Base-by-base conservation (phyloP, 2,797 vertebrate genomes). In the Siniperca scherzeri region DNA sequence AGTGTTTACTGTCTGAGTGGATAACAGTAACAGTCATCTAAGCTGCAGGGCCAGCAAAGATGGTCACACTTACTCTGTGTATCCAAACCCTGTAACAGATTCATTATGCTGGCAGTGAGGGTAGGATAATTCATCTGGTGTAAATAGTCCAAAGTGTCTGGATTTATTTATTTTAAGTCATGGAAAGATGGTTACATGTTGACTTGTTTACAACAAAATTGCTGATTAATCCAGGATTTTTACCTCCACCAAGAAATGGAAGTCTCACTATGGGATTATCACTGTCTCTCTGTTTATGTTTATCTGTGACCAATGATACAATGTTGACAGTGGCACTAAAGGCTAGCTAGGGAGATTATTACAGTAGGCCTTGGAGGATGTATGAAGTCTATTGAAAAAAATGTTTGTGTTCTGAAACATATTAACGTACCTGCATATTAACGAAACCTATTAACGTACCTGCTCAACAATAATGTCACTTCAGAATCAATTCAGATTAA, bases 51-150 rank as follows among this genome's bases (percentile, higher is more conserved):
- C 70, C 81, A 56, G 74, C 70, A 53, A 81, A 82, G 83, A 87
- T 71, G 84, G 77, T 88, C 86, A 88, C 88, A 83, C 83, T 84
- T 81, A 69, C 77, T 80, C 65, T 60, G 61, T 81, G 82, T 70
- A 69, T 87, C 80, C 73, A 83, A 78, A 74, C 42, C 70, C 72
- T 79, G 77, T 62, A 71, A 83, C 75, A 84, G 61, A 83, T 79
- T 78, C 67, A 88, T 88, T 84, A 55, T 74, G 60, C 66, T 84
- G 64, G 44, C 85, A 88, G 44, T 25, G 60, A 77, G 48, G 60
- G 16, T 10, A 56, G 64, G 25, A 80, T 71, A 38, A 78, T 74
- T 91, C 52, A 85, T 87, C 70, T 81, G 73, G 50, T 81, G 56
- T 73, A 82, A 88, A 84, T 21, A 62, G 62, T 59, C 71, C 48